A percentile compares a stretch with the other conserved stretches of the same genome.
Conservation (phyloP, 2,888 invertebrate species). For the Troides aeacus region DNA sequence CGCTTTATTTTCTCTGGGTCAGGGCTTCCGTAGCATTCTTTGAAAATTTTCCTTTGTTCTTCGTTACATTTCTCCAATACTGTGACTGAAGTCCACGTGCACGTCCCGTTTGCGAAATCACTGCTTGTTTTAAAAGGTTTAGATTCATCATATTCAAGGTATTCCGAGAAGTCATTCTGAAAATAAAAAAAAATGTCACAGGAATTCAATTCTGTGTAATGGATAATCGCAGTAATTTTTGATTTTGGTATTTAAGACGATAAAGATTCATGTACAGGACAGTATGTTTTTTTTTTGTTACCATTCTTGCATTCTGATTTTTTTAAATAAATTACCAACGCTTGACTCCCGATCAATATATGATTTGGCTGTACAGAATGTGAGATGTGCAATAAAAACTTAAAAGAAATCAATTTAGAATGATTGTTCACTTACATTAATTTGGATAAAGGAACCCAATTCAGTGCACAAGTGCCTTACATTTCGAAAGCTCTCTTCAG, state of each 20-base stretch:
- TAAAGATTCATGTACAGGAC: too few species aligned
- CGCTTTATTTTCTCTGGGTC: constrained; percentile 81
- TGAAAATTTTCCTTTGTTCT: constrained; percentile 73
- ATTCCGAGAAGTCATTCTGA: constrained; percentile 91
- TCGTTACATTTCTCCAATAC: constrained; percentile 87
- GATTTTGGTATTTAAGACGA: too few species aligned
- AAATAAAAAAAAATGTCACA: constrained; percentile 20
- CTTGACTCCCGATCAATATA: too few species aligned
- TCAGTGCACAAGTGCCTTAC: constrained; percentile 9
- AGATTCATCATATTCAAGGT: constrained; percentile 86
- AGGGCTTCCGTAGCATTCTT: constrained; percentile 84
- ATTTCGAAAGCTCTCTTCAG: not conserved
- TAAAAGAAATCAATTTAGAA: too few species aligned
- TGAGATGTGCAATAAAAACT: too few species aligned
- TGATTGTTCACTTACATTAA: constrained; percentile 14
- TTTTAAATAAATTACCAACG: too few species aligned
- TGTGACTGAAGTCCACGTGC: constrained; percentile 93
- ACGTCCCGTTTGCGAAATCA: constrained; percentile 95
- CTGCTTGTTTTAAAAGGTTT: constrained; percentile 92
- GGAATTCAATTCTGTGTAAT: too few species aligned
- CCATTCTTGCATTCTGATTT: too few species aligned
- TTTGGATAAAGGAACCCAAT: constrained; percentile 11
- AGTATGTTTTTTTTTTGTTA: too few species aligned
- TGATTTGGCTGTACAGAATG: too few species aligned
- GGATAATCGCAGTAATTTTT: too few species aligned